phyloP scores from a whole-genome alignment of 1,140 invertebrate genomes.

The Trachymyrmex septentrionalis region DNA sequence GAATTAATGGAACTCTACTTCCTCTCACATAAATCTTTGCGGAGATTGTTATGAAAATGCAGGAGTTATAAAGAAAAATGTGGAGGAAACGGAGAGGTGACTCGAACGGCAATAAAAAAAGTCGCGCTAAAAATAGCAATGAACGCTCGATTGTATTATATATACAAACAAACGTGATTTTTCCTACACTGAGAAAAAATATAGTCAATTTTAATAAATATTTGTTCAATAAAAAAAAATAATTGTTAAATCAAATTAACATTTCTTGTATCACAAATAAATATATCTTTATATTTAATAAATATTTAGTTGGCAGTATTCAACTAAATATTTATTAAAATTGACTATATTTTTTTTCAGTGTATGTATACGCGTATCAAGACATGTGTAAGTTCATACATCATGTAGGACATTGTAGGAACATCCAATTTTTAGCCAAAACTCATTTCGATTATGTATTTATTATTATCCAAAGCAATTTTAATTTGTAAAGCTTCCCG shows the following conservation, averaged over 20 bases:
- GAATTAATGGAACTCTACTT: neutral
- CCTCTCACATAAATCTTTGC: neutral
- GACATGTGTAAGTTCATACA: conserved; percentile 22
- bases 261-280: no score
- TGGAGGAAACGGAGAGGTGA: conserved; percentile 54
- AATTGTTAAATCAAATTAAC: no score
- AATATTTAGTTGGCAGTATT: no score
- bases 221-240: no score
- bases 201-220: no score
- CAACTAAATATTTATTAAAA: no score
- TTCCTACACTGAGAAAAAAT: no score
- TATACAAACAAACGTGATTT: conserved; percentile 60
- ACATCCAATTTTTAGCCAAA: conserved; percentile 28
- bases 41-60: neutral
- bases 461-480: neutral
- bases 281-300: no score
- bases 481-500: neutral
- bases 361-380: conserved; percentile 35
- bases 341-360: no score
- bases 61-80: conserved; percentile 6
- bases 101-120: conserved; percentile 77
- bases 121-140: conserved; percentile 82
- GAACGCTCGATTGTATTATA: conserved; percentile 73
- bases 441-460: conserved; percentile 14
- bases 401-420: conserved; percentile 48